Conservation (phyloP, 2,113 vertebrate species). For the Ibidorhyncha struthersii region DNA sequence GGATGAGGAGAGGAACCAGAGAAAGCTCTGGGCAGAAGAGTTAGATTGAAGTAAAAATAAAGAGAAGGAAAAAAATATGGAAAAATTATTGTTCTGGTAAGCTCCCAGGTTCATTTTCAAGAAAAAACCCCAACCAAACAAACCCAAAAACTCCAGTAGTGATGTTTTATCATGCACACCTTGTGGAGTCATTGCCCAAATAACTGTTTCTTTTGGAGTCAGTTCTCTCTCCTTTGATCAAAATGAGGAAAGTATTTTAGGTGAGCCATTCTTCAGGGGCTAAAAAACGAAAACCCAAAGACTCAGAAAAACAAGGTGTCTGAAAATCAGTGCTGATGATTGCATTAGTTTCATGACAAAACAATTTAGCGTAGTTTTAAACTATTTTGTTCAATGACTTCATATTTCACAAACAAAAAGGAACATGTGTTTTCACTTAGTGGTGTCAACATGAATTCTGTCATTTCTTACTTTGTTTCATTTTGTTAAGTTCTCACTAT, state of each 20-base stretch:
- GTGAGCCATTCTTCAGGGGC: not conserved
- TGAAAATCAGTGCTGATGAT: not conserved
- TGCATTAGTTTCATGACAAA: not conserved
- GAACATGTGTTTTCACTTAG: not conserved
- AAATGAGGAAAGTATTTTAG: not conserved
- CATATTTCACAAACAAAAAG: not conserved
- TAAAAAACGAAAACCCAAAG: not conserved
- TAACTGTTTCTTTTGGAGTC: not conserved
- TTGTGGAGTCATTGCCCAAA: not conserved
- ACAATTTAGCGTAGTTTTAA: not conserved
- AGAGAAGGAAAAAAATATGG: accelerated
- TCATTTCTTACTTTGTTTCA: not conserved
- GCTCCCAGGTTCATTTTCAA: not conserved
- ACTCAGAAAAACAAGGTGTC: not conserved
- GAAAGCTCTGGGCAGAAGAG: not conserved
- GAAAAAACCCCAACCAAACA: not conserved
- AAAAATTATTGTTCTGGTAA: not conserved
- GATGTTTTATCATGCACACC: not conserved
- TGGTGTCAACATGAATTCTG: not conserved
- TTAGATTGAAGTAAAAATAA: not conserved
- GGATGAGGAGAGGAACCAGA: not conserved
- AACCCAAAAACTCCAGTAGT: not conserved
- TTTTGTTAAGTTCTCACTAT: not conserved
- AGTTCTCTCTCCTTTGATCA: not conserved
- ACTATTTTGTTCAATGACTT: not conserved